These are phyloP conservation scores for Sycobia sp. DNA, from an alignment of 1,140 invertebrate species.

Conservation along the genomic window DNA sequence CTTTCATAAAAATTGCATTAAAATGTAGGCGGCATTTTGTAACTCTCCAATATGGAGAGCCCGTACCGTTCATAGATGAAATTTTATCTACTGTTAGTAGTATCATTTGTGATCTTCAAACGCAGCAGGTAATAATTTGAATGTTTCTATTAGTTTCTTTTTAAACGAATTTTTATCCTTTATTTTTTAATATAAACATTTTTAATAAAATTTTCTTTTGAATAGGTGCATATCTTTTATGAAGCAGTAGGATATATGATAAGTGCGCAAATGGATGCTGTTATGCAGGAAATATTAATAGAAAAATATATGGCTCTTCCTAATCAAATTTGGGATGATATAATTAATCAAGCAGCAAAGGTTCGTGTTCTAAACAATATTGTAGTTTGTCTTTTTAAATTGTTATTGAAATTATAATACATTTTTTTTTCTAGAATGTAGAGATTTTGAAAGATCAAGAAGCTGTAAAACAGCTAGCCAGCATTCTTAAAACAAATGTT, in stretches of 20 bases:
- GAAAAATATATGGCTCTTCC: conserved; percentile 98
- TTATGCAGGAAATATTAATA: conserved; percentile 90
- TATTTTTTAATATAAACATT: not conserved
- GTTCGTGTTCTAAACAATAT: conserved; percentile 45
- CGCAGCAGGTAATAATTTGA: conserved; percentile 76
- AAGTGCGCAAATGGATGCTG: conserved; percentile 88
- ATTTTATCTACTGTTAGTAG: conserved; percentile 94
- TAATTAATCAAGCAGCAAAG: conserved; percentile 94
- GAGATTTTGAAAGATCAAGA: conserved; percentile 95
- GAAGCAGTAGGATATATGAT: conserved; percentile 99
- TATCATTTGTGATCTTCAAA: conserved; percentile 98
- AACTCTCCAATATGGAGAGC: conserved; percentile 93
- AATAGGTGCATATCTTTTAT: conserved; percentile 98
- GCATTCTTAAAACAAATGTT: conserved; percentile 99
- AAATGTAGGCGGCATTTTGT: conserved; percentile 99
- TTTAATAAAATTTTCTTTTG: not conserved
- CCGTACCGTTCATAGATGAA: conserved; percentile 98
- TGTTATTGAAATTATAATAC: not conserved
- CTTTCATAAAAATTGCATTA: conserved; percentile 99
- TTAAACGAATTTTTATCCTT: not conserved
- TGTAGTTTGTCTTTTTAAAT: too few species aligned
- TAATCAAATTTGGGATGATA: conserved; percentile 99
- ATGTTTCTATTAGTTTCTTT: not conserved
- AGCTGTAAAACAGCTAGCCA: conserved; percentile 95
- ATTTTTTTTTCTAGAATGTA: conserved; percentile 74